Conservation (phyloP, 2,888 invertebrate genomes). For the Ypsolopha scabrella region DNA sequence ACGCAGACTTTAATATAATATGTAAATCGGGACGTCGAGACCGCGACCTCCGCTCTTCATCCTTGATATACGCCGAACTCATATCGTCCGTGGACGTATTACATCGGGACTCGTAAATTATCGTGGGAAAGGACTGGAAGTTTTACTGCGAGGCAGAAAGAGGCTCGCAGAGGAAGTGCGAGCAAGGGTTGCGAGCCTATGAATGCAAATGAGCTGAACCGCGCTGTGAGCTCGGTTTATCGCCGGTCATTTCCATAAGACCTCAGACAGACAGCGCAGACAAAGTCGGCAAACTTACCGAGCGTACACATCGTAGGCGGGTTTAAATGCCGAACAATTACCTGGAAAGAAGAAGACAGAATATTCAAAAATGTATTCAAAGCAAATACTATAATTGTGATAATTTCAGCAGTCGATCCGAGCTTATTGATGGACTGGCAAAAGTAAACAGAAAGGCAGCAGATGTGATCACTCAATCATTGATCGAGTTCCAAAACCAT, state of each 20-base stretch:
- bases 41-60: constrained; percentile 49
- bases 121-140: constrained; percentile 46
- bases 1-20: constrained; percentile 66
- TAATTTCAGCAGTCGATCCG: background rate
- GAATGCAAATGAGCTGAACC: constrained; percentile 65
- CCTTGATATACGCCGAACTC: constrained; percentile 39
- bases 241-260: constrained; percentile 62
- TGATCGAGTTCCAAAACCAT: background rate
- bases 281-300: constrained; percentile 28
- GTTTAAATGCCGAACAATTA: constrained; percentile 19
- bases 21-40: constrained; percentile 62
- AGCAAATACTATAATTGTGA: background rate
- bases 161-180: constrained; percentile 40
- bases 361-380: constrained; percentile 9
- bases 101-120: constrained; percentile 65
- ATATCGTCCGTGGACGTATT: constrained; percentile 60
- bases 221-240: constrained; percentile 56
- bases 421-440: background rate
- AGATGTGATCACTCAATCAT: background rate
- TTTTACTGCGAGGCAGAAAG: constrained; percentile 42
- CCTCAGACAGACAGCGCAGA: constrained; percentile 39
- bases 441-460: background rate
- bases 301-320: constrained; percentile 37
- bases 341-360: constrained; percentile 27
- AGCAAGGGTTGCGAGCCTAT: constrained; percentile 68